Evolutionary conservation across 2,888 invertebrate species (phyloP).

Genomic region (Nomada fabriciana): DNA sequence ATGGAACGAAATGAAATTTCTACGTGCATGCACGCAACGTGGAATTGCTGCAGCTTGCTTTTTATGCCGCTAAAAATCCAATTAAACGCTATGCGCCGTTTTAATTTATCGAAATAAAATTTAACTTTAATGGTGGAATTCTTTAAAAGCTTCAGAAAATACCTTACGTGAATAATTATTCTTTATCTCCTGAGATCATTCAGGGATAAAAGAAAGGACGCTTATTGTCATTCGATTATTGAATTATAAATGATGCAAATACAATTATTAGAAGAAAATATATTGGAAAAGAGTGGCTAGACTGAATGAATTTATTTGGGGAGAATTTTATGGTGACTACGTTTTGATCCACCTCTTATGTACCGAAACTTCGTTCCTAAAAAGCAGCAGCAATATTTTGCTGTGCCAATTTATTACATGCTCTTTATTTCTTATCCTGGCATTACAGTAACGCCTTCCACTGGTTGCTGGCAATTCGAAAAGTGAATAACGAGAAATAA

Average conservation of each 20-base stretch:
- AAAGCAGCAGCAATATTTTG: too few species aligned
- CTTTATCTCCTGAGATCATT: neutral
- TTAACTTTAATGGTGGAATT: neutral
- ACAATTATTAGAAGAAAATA: neutral
- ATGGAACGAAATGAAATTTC: constrained; percentile 9
- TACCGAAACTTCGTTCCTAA: too few species aligned
- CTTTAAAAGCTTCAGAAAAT: too few species aligned
- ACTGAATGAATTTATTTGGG: too few species aligned
- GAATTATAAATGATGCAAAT: neutral
- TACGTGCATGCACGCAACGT: neutral
- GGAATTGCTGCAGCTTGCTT: neutral
- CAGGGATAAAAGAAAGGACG: neutral
- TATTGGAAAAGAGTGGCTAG: too few species aligned
- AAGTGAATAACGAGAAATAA: too few species aligned
- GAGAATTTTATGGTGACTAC: too few species aligned
- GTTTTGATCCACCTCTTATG: too few species aligned
- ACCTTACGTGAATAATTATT: neutral
- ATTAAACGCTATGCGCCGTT: neutral
- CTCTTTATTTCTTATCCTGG: too few species aligned
- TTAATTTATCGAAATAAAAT: constrained; percentile 8
- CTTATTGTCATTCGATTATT: neutral
- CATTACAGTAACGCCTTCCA: too few species aligned
- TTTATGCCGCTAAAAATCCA: neutral
- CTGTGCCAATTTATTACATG: too few species aligned
- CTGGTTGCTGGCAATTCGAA: too few species aligned